Evolutionary conservation across 2,113 vertebrate genomes (phyloP).

Genomic region (Regulus satrapa): DNA sequence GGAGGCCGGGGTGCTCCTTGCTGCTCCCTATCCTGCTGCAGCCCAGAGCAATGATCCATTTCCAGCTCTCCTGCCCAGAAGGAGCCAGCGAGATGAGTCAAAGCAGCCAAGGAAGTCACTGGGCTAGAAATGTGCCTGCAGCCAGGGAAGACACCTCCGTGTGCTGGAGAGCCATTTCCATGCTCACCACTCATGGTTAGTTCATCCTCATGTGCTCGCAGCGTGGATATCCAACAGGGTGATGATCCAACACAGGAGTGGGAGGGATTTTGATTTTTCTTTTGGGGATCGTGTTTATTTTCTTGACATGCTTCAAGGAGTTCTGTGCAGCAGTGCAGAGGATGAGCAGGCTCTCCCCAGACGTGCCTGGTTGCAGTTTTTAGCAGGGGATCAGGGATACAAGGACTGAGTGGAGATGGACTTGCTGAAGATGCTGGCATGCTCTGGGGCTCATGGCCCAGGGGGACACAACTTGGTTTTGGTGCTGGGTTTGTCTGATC

Average conservation of each 20-base stretch:
- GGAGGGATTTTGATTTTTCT: not conserved
- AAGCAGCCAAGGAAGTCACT: not conserved
- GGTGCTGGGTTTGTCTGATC: not conserved
- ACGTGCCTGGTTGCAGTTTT: not conserved
- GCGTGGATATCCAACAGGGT: not conserved
- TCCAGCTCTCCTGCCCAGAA: not conserved
- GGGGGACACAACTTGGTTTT: not conserved
- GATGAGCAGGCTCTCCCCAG: not conserved
- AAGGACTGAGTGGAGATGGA: not conserved
- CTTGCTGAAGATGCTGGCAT: not conserved
- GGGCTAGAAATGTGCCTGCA: not conserved
- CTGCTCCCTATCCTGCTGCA: fast-evolving
- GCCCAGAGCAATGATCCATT: fast-evolving
- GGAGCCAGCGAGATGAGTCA: not conserved
- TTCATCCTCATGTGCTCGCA: not conserved
- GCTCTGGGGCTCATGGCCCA: not conserved
- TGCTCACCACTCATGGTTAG: not conserved
- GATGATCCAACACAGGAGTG: not conserved
- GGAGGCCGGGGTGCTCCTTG: not conserved
- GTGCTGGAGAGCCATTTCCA: not conserved
- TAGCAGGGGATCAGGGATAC: too few relatives aligned
- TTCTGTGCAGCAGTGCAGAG: not conserved
- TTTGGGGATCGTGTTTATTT: not conserved
- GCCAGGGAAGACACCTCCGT: not conserved
- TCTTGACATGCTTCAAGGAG: not conserved